These are phyloP conservation scores for Chamaetylas fuelleborni DNA, from an alignment of 2,113 vertebrate species.

Conservation along the genomic window DNA sequence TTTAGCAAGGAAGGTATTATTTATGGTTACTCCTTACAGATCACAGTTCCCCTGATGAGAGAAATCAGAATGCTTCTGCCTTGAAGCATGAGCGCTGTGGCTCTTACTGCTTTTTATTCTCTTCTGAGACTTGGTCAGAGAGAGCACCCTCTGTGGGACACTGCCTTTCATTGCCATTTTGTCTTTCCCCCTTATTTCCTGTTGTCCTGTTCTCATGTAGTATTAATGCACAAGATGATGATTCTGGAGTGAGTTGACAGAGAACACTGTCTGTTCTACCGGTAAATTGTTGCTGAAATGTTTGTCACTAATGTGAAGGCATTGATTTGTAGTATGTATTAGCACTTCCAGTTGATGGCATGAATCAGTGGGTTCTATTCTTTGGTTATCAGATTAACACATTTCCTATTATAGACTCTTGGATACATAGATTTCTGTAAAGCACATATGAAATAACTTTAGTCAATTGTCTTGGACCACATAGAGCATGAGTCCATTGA, in stretches of 20 bases:
- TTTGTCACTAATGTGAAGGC: background rate
- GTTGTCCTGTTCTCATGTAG: background rate
- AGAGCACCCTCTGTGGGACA: background rate
- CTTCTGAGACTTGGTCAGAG: background rate
- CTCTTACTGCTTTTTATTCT: background rate
- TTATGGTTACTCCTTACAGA: background rate
- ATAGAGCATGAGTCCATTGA: background rate
- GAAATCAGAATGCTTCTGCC: background rate
- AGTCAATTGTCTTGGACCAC: background rate
- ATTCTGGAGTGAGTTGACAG: background rate
- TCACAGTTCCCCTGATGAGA: background rate
- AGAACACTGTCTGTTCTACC: background rate
- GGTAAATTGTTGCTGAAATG: background rate
- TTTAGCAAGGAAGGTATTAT: background rate
- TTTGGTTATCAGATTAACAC: background rate
- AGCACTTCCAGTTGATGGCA: background rate
- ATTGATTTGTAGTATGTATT: background rate
- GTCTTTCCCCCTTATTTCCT: background rate
- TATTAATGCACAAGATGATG: background rate
- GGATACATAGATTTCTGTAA: background rate
- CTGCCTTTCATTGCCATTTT: background rate
- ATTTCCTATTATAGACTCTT: background rate
- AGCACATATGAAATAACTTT: background rate
- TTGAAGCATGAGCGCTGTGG: background rate
- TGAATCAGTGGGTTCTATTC: background rate